Evolutionary conservation across 2,888 invertebrate species (phyloP).

Genomic region (Pediacus dermestoides): DNA sequence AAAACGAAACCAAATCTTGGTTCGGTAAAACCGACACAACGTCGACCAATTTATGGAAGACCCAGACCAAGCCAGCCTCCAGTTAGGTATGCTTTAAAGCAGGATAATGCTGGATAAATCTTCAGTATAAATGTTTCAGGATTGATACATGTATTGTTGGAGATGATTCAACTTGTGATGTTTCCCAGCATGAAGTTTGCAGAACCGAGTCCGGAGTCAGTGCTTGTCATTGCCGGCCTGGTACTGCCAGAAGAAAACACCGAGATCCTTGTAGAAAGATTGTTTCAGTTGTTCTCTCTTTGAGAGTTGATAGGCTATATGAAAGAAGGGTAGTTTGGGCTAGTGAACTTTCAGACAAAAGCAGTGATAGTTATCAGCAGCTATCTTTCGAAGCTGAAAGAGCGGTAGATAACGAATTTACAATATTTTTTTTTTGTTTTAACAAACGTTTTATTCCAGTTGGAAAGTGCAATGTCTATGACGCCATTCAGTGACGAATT

Average conservation of each 20-base stretch:
- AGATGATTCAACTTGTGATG: conserved; percentile 86
- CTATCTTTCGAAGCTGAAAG: conserved; percentile 81
- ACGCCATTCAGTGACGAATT: conserved; percentile 87
- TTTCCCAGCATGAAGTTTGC: conserved; percentile 82
- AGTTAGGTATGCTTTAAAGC: too few species aligned
- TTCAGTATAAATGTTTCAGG: conserved; percentile 44
- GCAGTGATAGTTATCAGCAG: conserved; percentile 77
- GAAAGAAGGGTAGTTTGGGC: conserved; percentile 78
- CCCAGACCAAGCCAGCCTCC: conserved; percentile 59
- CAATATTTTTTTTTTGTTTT: conserved; percentile 9
- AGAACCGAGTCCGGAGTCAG: conserved; percentile 83
- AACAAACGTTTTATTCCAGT: conserved; percentile 53
- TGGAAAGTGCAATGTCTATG: conserved; percentile 90
- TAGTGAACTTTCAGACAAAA: conserved; percentile 67
- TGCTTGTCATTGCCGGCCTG: conserved; percentile 83
- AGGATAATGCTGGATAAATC: conserved; percentile 7
- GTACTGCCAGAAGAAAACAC: conserved; percentile 66
- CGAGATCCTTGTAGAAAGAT: conserved; percentile 75
- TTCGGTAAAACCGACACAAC: conserved; percentile 47
- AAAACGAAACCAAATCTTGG: conserved; percentile 38
- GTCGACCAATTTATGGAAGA: conserved; percentile 58
- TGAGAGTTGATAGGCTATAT: conserved; percentile 79
- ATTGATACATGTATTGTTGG: conserved; percentile 94
- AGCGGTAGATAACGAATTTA: conserved; percentile 63
- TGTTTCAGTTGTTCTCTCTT: conserved; percentile 72